Evolutionary conservation across 2,888 invertebrate species (phyloP).

Genomic region (Laothoe populi): DNA sequence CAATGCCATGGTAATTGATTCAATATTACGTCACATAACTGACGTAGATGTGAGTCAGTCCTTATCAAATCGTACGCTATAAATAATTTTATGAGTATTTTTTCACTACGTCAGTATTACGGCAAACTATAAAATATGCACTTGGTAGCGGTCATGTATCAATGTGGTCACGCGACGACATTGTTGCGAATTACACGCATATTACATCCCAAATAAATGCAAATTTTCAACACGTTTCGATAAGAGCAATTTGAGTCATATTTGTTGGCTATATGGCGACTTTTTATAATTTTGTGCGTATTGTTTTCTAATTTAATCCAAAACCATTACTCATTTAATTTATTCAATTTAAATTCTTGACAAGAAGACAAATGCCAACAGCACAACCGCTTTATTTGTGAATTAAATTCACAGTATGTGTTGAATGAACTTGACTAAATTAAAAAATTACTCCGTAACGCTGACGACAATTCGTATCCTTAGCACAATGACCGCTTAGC

Average conservation of each 20-base stretch:
- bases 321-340: not conserved
- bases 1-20: constrained; percentile 23
- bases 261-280: not conserved
- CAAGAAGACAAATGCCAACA: not conserved
- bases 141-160: constrained; percentile 31
- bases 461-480: constrained; percentile 19
- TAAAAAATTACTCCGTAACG: constrained; percentile 20
- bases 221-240: not conserved
- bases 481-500: constrained; percentile 24
- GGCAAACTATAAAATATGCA: constrained; percentile 38
- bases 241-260: not conserved
- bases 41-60: constrained; percentile 52
- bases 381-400: not conserved
- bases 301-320: not conserved
- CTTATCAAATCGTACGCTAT: constrained; percentile 48
- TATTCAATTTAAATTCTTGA: not conserved
- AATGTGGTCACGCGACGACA: constrained; percentile 38
- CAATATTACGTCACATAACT: constrained; percentile 29
- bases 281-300: not conserved
- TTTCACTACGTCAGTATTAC: constrained; percentile 46
- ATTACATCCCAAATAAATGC: constrained; percentile 26
- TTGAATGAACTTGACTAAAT: constrained; percentile 19
- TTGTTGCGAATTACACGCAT: constrained; percentile 32
- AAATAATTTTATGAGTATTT: constrained; percentile 45
- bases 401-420: constrained; percentile 18